Conservation (phyloP, 2,113 vertebrate genomes). For the Lutjanus erythropterus region DNA sequence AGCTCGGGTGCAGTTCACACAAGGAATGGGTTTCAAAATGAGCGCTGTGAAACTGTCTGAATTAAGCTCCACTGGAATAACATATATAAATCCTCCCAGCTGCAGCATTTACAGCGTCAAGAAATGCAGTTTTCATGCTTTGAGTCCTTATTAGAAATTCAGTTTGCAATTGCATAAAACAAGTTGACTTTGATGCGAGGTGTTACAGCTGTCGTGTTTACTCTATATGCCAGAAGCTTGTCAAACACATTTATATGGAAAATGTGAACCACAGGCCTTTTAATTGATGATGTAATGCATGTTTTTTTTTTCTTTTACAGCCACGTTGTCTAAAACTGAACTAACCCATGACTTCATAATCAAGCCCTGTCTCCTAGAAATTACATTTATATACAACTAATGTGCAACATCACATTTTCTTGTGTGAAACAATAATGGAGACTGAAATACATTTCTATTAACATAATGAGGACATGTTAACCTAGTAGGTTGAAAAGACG, state of each 20-base stretch:
- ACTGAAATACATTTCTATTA: no score
- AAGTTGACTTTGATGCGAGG: conserved; percentile 44
- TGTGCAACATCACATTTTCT: no score
- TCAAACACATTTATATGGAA: conserved; percentile 54
- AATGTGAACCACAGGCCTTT: conserved; percentile 32
- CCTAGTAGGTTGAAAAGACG: no score
- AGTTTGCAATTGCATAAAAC: conserved; percentile 33
- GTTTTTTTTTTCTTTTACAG: conserved; percentile 25
- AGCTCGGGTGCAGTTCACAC: conserved; percentile 43
- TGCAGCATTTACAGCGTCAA: conserved; percentile 38
- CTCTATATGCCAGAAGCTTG: conserved; percentile 16
- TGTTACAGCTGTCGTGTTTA: conserved; percentile 29
- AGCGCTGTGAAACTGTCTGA: conserved; percentile 50
- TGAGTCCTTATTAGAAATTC: not conserved
- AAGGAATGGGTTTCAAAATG: conserved; percentile 51
- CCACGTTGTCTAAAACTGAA: conserved; percentile 36
- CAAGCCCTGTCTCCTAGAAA: no score
- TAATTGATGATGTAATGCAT: conserved; percentile 65
- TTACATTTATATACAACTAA: no score
- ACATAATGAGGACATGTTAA: no score
- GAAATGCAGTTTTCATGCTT: conserved; percentile 19
- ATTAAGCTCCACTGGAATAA: conserved; percentile 46
- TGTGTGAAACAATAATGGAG: no score
- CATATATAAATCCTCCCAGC: conserved; percentile 40
- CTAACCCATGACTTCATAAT: conserved; percentile 69